Percentiles rank a stretch among this genome's conserved stretches.
Evolutionary conservation across 2,888 invertebrate species (phyloP).

Genomic region (Ametastegia equiseti): DNA sequence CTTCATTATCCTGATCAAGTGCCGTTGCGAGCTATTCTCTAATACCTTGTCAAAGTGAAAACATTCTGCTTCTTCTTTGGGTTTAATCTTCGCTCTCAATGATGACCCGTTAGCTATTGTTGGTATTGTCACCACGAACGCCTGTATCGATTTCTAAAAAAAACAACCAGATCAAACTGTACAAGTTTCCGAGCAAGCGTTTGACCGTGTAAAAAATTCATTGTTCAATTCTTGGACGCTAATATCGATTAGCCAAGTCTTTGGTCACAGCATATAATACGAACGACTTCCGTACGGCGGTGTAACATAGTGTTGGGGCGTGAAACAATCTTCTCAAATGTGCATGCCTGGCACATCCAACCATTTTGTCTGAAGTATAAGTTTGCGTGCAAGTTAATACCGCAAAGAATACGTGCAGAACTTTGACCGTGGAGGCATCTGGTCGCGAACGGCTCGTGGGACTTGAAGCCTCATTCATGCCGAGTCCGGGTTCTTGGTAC

Average conservation of each 20-base stretch:
- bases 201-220: constrained; percentile 19
- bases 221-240: constrained; percentile 34
- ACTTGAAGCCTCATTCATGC: constrained; percentile 67
- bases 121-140: constrained; percentile 4
- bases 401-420: constrained; percentile 54
- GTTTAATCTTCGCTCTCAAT: constrained; percentile 41
- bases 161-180: constrained; percentile 15
- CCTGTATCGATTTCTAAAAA: constrained; percentile 1
- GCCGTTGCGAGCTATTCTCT: constrained; percentile 26
- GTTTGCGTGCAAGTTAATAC: constrained; percentile 34
- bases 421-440: constrained; percentile 67
- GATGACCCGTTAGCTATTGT: constrained; percentile 40
- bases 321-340: background rate
- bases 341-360: background rate
- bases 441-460: constrained; percentile 60
- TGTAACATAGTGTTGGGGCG: background rate
- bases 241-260: constrained; percentile 28
- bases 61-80: constrained; percentile 21
- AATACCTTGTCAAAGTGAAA: constrained; percentile 36
- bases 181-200: constrained; percentile 1
- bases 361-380: background rate
- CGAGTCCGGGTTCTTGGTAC: constrained; percentile 66
- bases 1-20: constrained; percentile 22
- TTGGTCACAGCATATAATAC: background rate
- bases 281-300: background rate